Base-by-base conservation (phyloP, 2,888 invertebrate genomes). In the Tenthredo scrophulariae region DNA sequence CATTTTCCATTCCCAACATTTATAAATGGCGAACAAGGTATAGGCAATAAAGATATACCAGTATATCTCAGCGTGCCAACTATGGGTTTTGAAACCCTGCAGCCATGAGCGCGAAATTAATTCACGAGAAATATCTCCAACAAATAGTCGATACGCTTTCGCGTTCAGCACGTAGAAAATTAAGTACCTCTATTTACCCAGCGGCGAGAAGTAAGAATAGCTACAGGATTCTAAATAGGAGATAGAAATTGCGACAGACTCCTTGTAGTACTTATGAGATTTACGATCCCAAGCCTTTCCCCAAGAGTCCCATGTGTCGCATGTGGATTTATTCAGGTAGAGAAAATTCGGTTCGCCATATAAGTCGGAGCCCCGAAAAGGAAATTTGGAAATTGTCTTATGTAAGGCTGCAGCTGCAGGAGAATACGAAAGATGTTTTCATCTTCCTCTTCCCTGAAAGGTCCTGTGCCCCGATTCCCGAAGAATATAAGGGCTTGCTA, bases 191-290 rank as follows among this genome's bases (percentile, higher is more conserved):
- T 15, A 13, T 40, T 10, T 43, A 22, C 9, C 40, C 5, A 62
- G 18, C 18, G 29, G 40, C 22, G 40, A 50, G 33, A 33, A 46
- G 54, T 54, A 33, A 77, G 77, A 54, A 77, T 77, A 77, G 33
- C 77, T 77, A 33, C 26, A 43, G 29, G 50, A 50, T 54, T 77
- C 43, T 43, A 15, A 77, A 7, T 15, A 50, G 26, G 77, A 62
- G 40, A 62, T 40, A 40, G 62, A 80, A 80, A 62, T 80, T 80
- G 62, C 79, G 62, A 22, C 26, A 26, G 37, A 80, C 58, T 58
- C 26, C 33, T 79, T 6, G 62, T 62, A 37, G 62, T 43, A 80
- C 62, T 80, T 80, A 40, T 37, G 40, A 62, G 62, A 80, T 80
- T 80, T 62, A 62, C 80, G 80, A 80, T 10, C 80, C 80, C 9